Conservation (phyloP, 2,797 vertebrate genomes). For the Picus viridis region DNA sequence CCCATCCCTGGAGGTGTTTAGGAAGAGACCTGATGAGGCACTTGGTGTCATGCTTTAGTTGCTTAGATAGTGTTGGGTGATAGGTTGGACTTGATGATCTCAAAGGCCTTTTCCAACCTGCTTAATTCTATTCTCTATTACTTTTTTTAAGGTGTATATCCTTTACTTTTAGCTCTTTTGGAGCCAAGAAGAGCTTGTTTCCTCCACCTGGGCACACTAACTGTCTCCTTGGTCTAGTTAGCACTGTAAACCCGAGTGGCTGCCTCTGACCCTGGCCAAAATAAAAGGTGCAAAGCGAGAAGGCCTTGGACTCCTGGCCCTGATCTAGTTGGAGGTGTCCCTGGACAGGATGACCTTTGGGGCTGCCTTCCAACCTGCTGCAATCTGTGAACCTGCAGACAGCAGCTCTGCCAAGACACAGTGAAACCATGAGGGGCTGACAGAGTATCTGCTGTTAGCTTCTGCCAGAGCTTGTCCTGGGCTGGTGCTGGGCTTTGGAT, state of each 20-base stretch:
- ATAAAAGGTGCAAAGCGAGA: constrained; percentile 57
- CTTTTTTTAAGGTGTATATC: not conserved
- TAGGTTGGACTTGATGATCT: too few species aligned
- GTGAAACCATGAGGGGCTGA: not conserved
- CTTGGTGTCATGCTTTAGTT: too few species aligned
- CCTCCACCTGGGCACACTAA: not conserved
- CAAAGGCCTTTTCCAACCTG: too few species aligned
- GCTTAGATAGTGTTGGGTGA: too few species aligned
- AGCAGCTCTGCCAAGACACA: not conserved
- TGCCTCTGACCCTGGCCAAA: constrained; percentile 33
- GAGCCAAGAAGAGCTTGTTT: not conserved
- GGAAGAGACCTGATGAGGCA: too few species aligned
- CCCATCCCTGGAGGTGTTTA: too few species aligned
- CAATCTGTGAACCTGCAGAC: not conserved
- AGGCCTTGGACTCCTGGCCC: not conserved
- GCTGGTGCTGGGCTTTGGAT: not conserved
- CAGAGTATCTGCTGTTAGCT: not conserved
- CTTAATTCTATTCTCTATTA: too few species aligned
- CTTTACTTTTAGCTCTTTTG: not conserved
- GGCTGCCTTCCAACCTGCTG: too few species aligned
- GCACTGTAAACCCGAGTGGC: constrained; percentile 17
- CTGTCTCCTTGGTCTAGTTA: not conserved
- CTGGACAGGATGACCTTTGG: too few species aligned
- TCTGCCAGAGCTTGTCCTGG: not conserved
- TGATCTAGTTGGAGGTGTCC: too few species aligned